phyloP scores from a whole-genome alignment of 2,888 invertebrate species.

The Cataglyphis altisquamis region DNA sequence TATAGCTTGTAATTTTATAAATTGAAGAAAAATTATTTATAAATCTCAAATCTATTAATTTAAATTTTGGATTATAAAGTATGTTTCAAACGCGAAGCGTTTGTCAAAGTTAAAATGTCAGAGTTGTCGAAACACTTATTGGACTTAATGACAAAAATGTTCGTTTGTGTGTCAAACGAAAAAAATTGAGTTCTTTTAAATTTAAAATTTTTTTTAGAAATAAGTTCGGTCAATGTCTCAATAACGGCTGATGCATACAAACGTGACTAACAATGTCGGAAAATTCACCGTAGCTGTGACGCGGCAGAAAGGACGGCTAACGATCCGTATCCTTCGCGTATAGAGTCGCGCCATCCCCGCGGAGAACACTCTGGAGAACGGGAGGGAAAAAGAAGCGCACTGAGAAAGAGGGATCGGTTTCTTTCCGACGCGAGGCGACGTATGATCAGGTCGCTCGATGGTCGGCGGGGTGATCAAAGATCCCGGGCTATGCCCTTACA shows the following conservation, averaged over 20 bases:
- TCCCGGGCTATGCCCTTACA: slow-evolving; percentile 73
- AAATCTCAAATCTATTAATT: background rate
- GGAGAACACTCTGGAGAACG: background rate
- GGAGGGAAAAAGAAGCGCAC: slow-evolving; percentile 41
- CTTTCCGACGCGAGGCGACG: slow-evolving; percentile 75
- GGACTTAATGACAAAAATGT: no score
- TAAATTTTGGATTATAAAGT: background rate
- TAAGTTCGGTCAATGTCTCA: slow-evolving; percentile 2
- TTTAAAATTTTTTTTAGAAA: background rate
- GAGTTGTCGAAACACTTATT: background rate
- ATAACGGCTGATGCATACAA: slow-evolving; percentile 59
- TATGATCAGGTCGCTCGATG: slow-evolving; percentile 82
- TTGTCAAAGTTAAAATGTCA: background rate
- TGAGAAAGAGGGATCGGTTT: slow-evolving; percentile 74
- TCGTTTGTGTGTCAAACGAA: background rate
- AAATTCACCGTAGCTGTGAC: slow-evolving; percentile 63
- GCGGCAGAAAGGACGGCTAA: slow-evolving; percentile 70
- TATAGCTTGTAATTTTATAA: background rate
- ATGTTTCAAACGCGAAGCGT: background rate
- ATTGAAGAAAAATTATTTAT: slow-evolving; percentile 9
- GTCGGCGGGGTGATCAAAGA: slow-evolving; percentile 84
- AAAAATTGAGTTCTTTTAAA: background rate
- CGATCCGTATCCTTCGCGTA: slow-evolving; percentile 63
- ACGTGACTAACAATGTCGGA: slow-evolving; percentile 46
- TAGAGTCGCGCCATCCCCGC: slow-evolving; percentile 36